Evolutionary conservation across 2,113 vertebrate genomes (phyloP).

Genomic region (Tympanuchus pallidicinctus): DNA sequence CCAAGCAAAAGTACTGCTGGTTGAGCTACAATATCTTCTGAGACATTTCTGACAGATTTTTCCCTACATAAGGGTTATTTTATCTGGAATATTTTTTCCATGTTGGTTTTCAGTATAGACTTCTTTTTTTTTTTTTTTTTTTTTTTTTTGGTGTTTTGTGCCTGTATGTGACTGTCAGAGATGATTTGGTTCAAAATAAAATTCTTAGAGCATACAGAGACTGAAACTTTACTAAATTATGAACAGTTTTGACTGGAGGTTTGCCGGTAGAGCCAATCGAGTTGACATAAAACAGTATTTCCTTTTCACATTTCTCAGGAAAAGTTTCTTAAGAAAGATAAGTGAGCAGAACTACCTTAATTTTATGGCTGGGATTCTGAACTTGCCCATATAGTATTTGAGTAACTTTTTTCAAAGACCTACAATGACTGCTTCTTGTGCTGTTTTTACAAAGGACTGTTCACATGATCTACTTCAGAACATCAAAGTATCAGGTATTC

Average conservation of each 20-base stretch:
- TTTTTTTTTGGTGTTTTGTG: background rate
- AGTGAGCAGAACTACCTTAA: background rate
- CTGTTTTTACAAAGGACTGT: fast-evolving
- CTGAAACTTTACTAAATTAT: background rate
- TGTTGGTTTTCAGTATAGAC: background rate
- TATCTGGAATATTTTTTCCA: background rate
- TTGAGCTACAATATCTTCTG: background rate
- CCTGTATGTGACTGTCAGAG: background rate
- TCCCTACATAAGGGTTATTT: background rate
- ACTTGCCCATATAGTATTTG: background rate
- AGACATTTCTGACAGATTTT: background rate
- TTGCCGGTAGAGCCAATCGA: background rate
- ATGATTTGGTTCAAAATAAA: background rate
- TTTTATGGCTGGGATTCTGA: background rate
- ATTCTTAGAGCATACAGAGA: background rate
- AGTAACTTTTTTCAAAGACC: background rate
- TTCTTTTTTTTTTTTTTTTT: background rate
- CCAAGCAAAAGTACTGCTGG: background rate
- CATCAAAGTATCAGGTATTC: background rate
- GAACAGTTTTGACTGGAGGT: background rate
- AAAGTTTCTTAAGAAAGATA: background rate
- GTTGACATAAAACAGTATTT: background rate
- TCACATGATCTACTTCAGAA: background rate
- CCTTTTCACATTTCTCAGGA: background rate
- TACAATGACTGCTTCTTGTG: background rate